Percentiles rank a stretch among this genome's conserved stretches.
Evolutionary conservation across 1,140 invertebrate genomes (phyloP).

Genomic region (Heliconius himera): DNA sequence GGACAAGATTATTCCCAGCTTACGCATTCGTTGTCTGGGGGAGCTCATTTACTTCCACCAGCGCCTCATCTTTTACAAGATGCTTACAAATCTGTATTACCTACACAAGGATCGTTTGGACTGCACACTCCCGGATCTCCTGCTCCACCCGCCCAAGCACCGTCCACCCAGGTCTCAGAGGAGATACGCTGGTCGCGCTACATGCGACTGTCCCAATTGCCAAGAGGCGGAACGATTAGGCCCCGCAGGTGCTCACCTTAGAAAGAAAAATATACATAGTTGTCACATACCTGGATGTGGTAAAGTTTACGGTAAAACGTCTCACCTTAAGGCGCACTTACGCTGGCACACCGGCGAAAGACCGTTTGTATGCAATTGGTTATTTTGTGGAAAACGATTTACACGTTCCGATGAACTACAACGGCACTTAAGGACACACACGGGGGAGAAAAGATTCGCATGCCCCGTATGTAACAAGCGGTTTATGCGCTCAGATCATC

Average conservation of each 20-base stretch:
- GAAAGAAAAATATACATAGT: conserved; percentile 99
- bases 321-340: conserved; percentile 96
- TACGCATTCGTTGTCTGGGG: conserved; percentile 90
- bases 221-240: conserved; percentile 97
- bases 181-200: conserved; percentile 97
- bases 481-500: conserved; percentile 97
- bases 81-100: conserved; percentile 97
- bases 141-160: conserved; percentile 86
- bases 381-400: conserved; percentile 98
- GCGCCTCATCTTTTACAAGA: conserved; percentile 97
- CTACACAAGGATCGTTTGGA: conserved; percentile 88
- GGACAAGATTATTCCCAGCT: conserved; percentile 92
- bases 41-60: conserved; percentile 91
- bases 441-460: conserved; percentile 97
- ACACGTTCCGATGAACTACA: conserved; percentile 99
- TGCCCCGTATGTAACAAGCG: conserved; percentile 97
- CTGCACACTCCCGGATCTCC: conserved; percentile 84
- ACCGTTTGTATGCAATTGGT: conserved; percentile 97
- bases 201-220: conserved; percentile 99
- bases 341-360: conserved; percentile 97
- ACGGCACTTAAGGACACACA: conserved; percentile 97
- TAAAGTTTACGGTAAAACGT: conserved; percentile 99
- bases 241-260: conserved; percentile 94
- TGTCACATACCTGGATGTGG: conserved; percentile 99
- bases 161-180: conserved; percentile 94